phyloP scores from a whole-genome alignment of 2,113 vertebrate genomes.

The Notarius lentiginosus region DNA sequence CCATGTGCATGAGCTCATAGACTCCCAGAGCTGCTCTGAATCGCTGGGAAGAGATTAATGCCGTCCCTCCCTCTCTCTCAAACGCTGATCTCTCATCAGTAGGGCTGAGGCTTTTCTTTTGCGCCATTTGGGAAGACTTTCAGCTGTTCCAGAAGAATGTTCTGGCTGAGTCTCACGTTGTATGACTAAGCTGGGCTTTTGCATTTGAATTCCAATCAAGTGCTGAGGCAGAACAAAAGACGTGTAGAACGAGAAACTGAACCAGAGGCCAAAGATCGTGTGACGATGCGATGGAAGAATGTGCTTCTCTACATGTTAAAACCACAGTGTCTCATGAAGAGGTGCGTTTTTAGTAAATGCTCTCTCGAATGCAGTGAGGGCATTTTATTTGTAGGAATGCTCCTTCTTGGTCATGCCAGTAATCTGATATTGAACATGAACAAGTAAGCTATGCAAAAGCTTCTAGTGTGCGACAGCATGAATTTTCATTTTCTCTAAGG shows the following conservation, averaged over 20 bases:
- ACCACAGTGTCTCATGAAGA: background rate
- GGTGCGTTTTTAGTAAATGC: background rate
- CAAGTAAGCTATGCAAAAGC: background rate
- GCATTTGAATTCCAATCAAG: constrained; percentile 56
- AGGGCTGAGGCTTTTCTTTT: constrained; percentile 2
- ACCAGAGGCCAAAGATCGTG: background rate
- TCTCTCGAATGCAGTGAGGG: background rate
- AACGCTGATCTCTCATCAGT: background rate
- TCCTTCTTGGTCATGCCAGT: background rate
- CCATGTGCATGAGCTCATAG: background rate
- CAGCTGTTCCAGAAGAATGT: constrained; percentile 64
- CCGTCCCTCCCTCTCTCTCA: background rate
- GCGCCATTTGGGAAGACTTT: background rate
- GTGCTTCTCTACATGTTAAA: constrained; percentile 38
- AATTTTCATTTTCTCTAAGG: background rate
- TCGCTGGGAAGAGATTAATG: background rate
- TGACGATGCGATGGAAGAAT: background rate
- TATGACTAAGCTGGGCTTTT: constrained; percentile 64
- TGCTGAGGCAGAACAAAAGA: constrained; percentile 18
- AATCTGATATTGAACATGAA: constrained; percentile 15
- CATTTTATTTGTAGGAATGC: background rate
- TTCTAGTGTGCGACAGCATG: background rate
- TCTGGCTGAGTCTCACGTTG: constrained; percentile 60
- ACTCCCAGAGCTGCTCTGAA: background rate
- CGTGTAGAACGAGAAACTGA: background rate